Base-by-base conservation (phyloP, 1,140 invertebrate species). In the Dufourea novaeangliae region DNA sequence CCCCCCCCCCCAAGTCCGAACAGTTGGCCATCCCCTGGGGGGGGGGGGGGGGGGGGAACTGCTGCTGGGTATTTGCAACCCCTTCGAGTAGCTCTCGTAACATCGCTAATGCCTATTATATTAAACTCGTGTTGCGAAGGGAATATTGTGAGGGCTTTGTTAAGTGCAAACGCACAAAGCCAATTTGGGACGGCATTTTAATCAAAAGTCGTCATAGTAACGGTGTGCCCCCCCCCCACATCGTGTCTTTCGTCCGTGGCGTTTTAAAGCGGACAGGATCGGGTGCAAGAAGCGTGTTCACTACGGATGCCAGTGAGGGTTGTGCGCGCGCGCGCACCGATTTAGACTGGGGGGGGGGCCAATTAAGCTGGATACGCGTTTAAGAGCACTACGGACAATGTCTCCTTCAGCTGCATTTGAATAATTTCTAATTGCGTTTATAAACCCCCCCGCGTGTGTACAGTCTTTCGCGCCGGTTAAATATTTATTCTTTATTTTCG, bases 141-240 rank as follows among this genome's bases (percentile, higher is more conserved):
- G 82, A 59, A 52, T 32, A 74, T 50, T 46, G 66, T 62, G 59
- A 77, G 69, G 69, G 64, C 67, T 71, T 83, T 70, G 69, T 80
- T 69, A 77, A 85, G 78, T 81, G 82, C 82, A 80, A 85, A 78
- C 79, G 82, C 62, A 81, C 78, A 85, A 85, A 81, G 83, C 74
- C 78, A 85, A 84, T 84, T 84, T 78, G 74, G 70, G 73, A 70
- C 68, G 73, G 56, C 54, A 54, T 66, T 81, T 81, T 80, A 81
- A 84, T 84, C 83, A 85, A 84, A 85, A 84, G 78, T 85, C 74
- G 82, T 84, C 83, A 62, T 81, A 78, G 82, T 83, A 78, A 81
- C 74, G 75, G 72, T 57, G 32, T 1, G 32, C 17, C n/a, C n/a
- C n/a, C 25, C 78, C 46, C 56, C 46, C 34, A 39, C 20, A 20